Base-by-base conservation (phyloP, 2,113 vertebrate genomes). In the Chaetops frenatus region DNA sequence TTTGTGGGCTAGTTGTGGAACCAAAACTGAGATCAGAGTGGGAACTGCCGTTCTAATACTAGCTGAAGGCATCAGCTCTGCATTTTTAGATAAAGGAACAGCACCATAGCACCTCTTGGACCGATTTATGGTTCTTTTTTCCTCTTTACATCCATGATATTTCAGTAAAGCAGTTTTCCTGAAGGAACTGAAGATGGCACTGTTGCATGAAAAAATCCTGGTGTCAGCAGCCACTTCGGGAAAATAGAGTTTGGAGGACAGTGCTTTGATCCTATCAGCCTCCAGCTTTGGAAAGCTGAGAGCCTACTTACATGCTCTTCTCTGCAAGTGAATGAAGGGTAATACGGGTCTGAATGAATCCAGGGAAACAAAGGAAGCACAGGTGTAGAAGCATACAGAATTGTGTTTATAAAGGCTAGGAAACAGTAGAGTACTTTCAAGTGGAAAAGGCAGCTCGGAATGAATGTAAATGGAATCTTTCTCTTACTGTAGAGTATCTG, bases 151-250 rank as follows among this genome's bases (percentile, higher is more conserved):
- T 28, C 11, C 33, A 2, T 54, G 1, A 0, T 35, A 10, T 69
- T 67, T 82, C 54, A 18, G 31, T 54, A 25, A 33, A 47, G 58
- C 38, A 44, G 14, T 88, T 87, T 91, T 91, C 12, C 29, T 33
- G 33, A 73, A 54, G 15, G 38, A 89, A 13, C 93, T 58, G 74
- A 57, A 95, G 95, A 51, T 94, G 94, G 93, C 91, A 56, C 12
- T 89, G 61, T 90, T 87, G 74, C 31, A 23, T 47, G 13, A 10
- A 47, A 47, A 50, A 82, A 85, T 24, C 21, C 2, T 44, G 4
- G 31, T 33, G 15, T 12, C 72, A 5, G 18, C 5, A 7, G 11
- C 33, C 0, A 2, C 23, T 81, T 66, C 12, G 21, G 20, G 5
- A 17, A 64, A 58, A 10, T 13, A 24, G 4, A 4, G 9, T 25